These are phyloP conservation scores for Copidosoma aretas DNA, from an alignment of 2,888 invertebrate genomes.

Conservation along the genomic window DNA sequence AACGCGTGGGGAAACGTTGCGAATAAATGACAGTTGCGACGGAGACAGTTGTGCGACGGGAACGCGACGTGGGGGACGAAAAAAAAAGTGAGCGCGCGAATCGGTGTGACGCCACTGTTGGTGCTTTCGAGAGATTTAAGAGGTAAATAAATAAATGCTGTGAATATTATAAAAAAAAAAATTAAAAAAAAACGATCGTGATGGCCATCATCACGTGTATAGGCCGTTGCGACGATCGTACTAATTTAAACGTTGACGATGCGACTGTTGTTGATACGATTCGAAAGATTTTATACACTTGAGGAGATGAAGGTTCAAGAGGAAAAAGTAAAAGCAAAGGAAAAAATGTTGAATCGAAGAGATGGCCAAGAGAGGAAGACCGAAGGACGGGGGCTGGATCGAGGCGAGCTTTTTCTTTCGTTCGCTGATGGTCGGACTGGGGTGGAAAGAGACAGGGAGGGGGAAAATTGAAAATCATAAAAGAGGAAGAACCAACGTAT, in stretches of 20 bases:
- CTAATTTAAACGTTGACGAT: conserved; percentile 57
- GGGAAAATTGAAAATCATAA: background rate
- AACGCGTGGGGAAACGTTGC: background rate
- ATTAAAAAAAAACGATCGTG: conserved; percentile 52
- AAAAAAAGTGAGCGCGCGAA: conserved; percentile 36
- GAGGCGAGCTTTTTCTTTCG: conserved; percentile 27
- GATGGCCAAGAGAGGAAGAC: conserved; percentile 15
- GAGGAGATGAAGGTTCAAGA: conserved; percentile 37
- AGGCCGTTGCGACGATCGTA: conserved; percentile 61
- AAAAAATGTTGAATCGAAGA: conserved; percentile 1
- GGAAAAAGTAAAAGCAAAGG: conserved; percentile 14
- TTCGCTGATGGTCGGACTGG: conserved; percentile 16
- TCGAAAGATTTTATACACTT: conserved; percentile 63
- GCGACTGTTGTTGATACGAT: conserved; percentile 63
- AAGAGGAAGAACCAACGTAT: background rate
- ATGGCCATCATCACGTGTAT: conserved; percentile 50
- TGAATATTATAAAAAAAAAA: conserved; percentile 58
- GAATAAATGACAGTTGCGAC: background rate
- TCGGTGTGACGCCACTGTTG: conserved; percentile 55
- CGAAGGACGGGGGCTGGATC: conserved; percentile 3
- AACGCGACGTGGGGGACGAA: conserved; percentile 16
- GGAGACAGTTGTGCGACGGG: background rate
- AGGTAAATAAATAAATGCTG: conserved; percentile 62
- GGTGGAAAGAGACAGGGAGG: too few species aligned
- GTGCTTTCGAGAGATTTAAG: conserved; percentile 63